These are phyloP conservation scores for Neoascia interrupta DNA, from an alignment of 2,888 invertebrate genomes.

Conservation along the genomic window DNA sequence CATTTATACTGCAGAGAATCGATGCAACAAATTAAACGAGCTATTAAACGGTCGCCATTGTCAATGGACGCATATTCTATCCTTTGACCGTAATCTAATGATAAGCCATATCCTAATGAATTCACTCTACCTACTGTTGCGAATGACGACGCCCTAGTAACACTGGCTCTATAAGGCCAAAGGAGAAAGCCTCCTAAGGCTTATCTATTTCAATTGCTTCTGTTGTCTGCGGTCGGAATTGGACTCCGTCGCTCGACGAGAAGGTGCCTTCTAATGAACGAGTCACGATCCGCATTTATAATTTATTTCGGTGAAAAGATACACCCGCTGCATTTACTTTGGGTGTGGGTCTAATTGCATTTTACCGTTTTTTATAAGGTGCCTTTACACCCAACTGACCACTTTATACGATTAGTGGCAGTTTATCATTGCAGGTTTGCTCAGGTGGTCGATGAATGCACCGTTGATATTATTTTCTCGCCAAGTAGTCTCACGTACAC, in stretches of 20 bases:
- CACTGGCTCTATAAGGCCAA: too few species aligned
- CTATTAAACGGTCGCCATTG: too few species aligned
- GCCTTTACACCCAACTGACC: constrained; percentile 64
- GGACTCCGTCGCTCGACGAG: constrained; percentile 34
- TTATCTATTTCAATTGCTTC: neutral
- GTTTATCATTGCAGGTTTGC: constrained; percentile 67
- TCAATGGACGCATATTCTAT: too few species aligned
- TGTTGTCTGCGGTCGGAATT: neutral
- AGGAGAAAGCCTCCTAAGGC: too few species aligned
- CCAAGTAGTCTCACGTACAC: constrained; percentile 12
- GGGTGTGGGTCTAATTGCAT: constrained; percentile 70
- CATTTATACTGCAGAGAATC: too few species aligned
- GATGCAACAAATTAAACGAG: too few species aligned
- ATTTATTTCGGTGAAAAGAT: constrained; percentile 68
- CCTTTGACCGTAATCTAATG: too few species aligned
- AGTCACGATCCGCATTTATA: constrained; percentile 69
- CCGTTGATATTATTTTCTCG: constrained; percentile 56
- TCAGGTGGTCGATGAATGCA: constrained; percentile 66
- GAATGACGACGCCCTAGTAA: too few species aligned
- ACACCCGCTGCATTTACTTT: constrained; percentile 64
- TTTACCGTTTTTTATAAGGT: constrained; percentile 66
- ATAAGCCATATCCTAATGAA: too few species aligned
- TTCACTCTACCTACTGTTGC: too few species aligned
- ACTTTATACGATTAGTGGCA: constrained; percentile 64
- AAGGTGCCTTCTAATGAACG: constrained; percentile 66